Base-by-base conservation (phyloP, 2,888 invertebrate genomes). In the Buathra laborator region DNA sequence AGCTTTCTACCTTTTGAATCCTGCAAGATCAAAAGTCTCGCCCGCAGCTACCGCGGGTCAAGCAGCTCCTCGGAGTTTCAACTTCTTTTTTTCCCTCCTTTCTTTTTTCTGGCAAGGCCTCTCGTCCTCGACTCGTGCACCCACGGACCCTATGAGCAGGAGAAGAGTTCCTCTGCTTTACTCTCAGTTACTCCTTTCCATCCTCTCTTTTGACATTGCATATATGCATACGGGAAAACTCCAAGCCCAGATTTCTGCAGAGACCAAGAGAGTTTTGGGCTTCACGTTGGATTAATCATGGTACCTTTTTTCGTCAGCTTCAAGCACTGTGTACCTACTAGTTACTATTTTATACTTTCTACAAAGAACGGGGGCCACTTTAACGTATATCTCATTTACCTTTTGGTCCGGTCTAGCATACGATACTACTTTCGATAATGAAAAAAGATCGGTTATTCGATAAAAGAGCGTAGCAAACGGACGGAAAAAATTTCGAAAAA, bases 1-100 rank as follows among this genome's bases (percentile, higher is more conserved):
- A 86, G 85, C 86, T 87, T 85, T 78, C 74, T 62, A 77, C 86
- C 89, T 86, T 87, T 86, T 88, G 85, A 89, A 86, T 88, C 87
- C 84, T 85, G 68, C 84, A 71, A 88, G 90, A 90, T 90, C 89
- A 90, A 90, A 90, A 88, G 89, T 87, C 86, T 86, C 75, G 89
- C 90, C 88, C 56, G 74, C 46, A 87, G 87, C 86, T 62, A 71
- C 59, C 66, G 77, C 56, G 81, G 87, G 86, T 87, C 87, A 86
- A 87, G 86, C 86, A 78, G 76, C 83, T 82, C 78, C 85, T 76
- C 51, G 62, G 77, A 75, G 64, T 66, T 84, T 76, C 48, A 16
- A 51, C 75, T 62, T 24, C 74, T 68, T 75, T 59, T 79, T 59
- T 46, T 48, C 80, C 46, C 59, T 51, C 51, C 48, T 56, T 12